Percentiles rank a stretch among this genome's conserved stretches.
These are phyloP conservation scores for Theristicus caerulescens DNA, from an alignment of 2,113 vertebrate species.

Conservation along the genomic window DNA sequence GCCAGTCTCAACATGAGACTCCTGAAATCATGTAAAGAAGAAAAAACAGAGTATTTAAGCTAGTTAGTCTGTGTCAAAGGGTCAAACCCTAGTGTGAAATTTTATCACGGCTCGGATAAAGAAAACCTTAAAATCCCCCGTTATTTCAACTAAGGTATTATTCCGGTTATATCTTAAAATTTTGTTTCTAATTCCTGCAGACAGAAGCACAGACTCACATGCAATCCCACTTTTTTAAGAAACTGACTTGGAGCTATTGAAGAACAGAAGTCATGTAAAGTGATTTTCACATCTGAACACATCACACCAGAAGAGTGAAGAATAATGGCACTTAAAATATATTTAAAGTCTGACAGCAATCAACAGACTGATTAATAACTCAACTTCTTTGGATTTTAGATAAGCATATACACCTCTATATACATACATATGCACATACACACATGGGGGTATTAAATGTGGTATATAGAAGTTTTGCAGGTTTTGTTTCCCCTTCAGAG, in stretches of 20 bases:
- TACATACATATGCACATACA: not conserved
- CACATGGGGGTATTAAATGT: not conserved
- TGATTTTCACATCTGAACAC: conserved; percentile 49
- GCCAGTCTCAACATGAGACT: not conserved
- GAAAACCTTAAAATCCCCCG: not conserved
- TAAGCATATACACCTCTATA: not conserved
- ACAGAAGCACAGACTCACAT: not conserved
- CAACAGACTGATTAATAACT: not conserved
- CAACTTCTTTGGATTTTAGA: conserved; percentile 12
- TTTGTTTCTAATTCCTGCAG: not conserved
- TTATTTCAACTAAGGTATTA: not conserved
- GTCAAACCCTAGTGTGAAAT: not conserved
- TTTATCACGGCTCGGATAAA: not conserved
- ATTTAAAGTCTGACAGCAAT: conserved; percentile 15
- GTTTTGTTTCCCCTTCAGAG: not conserved
- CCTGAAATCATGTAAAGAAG: not conserved
- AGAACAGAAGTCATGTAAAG: conserved; percentile 48
- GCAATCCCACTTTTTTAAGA: not conserved
- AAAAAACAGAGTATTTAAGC: not conserved
- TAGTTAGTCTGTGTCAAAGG: not conserved
- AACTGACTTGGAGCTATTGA: not conserved
- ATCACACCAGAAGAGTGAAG: conserved; percentile 55
- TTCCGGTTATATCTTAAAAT: rapidly evolving
- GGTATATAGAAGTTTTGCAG: not conserved
- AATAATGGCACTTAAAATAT: conserved; percentile 46